phyloP scores from a whole-genome alignment of 2,888 invertebrate species.

The Allygus modestus region DNA sequence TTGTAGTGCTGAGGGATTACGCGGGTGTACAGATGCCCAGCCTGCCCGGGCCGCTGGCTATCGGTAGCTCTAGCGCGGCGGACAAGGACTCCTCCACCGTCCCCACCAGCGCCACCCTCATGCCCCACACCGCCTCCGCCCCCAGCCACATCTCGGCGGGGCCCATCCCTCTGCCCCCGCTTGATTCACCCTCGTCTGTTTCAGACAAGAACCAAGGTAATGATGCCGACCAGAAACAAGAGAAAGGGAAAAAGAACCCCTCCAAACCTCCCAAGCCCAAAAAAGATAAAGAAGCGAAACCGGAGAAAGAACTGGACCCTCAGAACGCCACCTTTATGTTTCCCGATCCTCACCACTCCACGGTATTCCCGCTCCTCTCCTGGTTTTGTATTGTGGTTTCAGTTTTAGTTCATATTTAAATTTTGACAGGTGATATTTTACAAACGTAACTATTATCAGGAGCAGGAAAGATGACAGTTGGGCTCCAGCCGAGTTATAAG shows the following conservation, averaged over 20 bases:
- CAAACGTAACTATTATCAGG: too few relatives aligned
- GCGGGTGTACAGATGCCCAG: slow-evolving; percentile 44
- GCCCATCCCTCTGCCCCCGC: slow-evolving; percentile 55
- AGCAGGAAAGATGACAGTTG: too few relatives aligned
- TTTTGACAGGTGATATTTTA: too few relatives aligned
- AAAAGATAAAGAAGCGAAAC: neutral
- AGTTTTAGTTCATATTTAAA: too few relatives aligned
- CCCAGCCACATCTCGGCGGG: slow-evolving; percentile 59
- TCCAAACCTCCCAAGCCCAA: neutral
- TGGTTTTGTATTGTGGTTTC: neutral
- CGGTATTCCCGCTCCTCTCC: slow-evolving; percentile 13
- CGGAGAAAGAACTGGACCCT: neutral
- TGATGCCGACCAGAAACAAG: neutral
- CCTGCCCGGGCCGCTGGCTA: slow-evolving; percentile 30
- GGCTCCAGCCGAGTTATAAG: too few relatives aligned
- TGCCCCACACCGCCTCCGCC: slow-evolving; percentile 46
- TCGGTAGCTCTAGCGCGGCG: slow-evolving; percentile 33
- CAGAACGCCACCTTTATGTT: neutral
- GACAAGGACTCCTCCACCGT: slow-evolving; percentile 5
- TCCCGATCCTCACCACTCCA: slow-evolving; percentile 1
- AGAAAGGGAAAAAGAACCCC: neutral
- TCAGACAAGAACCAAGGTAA: slow-evolving; percentile 56
- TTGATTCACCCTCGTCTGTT: slow-evolving; percentile 44
- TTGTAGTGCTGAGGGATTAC: slow-evolving; percentile 47
- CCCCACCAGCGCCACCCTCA: slow-evolving; percentile 45